Base-by-base conservation (phyloP, 2,113 vertebrate genomes). In the Oncorhynchus nerka region DNA sequence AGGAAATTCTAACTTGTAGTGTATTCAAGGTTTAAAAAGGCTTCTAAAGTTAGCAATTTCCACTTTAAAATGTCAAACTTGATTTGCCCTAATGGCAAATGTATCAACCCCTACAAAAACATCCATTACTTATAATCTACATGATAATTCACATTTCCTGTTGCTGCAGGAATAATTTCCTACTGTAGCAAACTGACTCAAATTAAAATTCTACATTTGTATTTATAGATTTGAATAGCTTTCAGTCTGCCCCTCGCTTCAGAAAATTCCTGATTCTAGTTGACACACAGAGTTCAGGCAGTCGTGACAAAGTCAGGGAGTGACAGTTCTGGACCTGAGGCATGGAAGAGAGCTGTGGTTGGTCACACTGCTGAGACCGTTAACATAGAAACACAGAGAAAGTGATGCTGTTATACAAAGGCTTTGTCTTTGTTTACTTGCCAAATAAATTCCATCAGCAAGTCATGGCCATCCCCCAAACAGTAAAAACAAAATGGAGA, bases 311-410 rank as follows among this genome's bases (percentile, higher is more conserved):
- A 34, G 34, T 34, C 34, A 34, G 71, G 76, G 83, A 79, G 81
- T 87, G 83, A 88, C 89, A 87, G 75, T 73, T 76, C 75, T 5
- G 3, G 62, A 88, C 87, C 83, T 79, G 76, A 55, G 86, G 87
- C 75, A 22, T 24, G 66, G 45, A 1, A 1, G 51, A 30, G 77
- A 83, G 57, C 51, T 85, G 5, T 64, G 68, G 68, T 11, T 2
- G 20, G 55, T 74, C 73, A 75, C 39, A 45, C 59, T 59, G 51
- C 65, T 22, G 24, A 61, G 26, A 45, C 39, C 74, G 57, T 49
- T 68, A 20, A 51, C 45, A 71, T 71, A 73, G 55, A 34, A 62
- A 77, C 59, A 51, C 4, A 39, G 49, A 73, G 26, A 62, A 26
- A 16, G 19, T 39, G 16, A 49, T 49, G 39, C 68, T n/a, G 20